Evolutionary conservation across 2,888 invertebrate species (phyloP).

Genomic region (Cheilosia vernalis): DNA sequence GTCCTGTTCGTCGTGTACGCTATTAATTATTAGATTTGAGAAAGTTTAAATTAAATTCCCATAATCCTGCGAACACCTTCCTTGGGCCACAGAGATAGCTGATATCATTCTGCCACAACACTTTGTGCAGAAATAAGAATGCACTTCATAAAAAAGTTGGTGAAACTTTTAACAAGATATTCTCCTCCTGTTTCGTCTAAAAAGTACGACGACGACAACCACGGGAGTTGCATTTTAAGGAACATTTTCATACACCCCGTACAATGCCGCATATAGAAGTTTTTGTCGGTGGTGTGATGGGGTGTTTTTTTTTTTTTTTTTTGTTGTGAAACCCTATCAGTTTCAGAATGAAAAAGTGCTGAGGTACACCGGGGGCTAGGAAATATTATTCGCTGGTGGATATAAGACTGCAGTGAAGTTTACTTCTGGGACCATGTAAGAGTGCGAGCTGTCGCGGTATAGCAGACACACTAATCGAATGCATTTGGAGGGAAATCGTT

Average conservation of each 20-base stretch:
- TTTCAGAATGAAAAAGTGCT: constrained; percentile 45
- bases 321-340: constrained; percentile 55
- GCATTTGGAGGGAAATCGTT: constrained; percentile 59
- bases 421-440: constrained; percentile 36
- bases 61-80: constrained; percentile 67
- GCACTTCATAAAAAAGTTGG: constrained; percentile 66
- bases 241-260: constrained; percentile 39
- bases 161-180: constrained; percentile 68
- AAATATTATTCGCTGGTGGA: constrained; percentile 42
- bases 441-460: constrained; percentile 39
- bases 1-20: constrained; percentile 27
- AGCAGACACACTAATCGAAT: constrained; percentile 53
- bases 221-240: constrained; percentile 51
- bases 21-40: constrained; percentile 64
- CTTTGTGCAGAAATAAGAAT: constrained; percentile 64
- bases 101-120: constrained; percentile 69
- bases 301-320: constrained; percentile 20
- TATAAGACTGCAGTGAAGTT: constrained; percentile 26
- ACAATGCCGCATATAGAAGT: constrained; percentile 15
- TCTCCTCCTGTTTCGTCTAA: constrained; percentile 61
- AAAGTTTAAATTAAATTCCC: constrained; percentile 72
- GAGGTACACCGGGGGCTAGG: constrained; percentile 51
- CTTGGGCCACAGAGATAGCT: constrained; percentile 56
- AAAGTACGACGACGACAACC: constrained; percentile 7
- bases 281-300: constrained; percentile 38